Evolutionary conservation across 2,888 invertebrate species (phyloP).

Genomic region (Fissipunctia ypsillon): DNA sequence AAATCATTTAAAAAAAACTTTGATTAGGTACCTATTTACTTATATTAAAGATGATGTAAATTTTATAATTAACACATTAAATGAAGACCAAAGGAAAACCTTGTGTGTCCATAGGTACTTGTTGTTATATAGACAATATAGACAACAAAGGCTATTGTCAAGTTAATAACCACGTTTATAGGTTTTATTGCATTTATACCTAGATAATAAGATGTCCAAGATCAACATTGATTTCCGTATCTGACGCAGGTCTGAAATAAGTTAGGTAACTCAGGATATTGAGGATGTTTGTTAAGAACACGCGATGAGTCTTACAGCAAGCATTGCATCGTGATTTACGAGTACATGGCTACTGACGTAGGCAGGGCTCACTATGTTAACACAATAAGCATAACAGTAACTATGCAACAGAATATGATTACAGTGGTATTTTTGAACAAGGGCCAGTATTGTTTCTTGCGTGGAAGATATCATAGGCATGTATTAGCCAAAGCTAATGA

Average conservation of each 20-base stretch:
- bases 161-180: constrained; percentile 46
- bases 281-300: constrained; percentile 30
- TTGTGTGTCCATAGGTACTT: constrained; percentile 34
- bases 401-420: neutral
- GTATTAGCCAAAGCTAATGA: neutral
- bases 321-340: constrained; percentile 2
- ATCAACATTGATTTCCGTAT: too few relatives aligned
- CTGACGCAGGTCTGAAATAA: constrained; percentile 30
- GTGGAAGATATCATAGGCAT: neutral
- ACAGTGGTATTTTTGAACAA: constrained; percentile 35
- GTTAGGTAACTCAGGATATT: constrained; percentile 26
- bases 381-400: constrained; percentile 5
- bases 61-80: constrained; percentile 39
- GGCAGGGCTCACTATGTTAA: neutral
- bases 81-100: constrained; percentile 40
- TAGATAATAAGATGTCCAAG: constrained; percentile 40
- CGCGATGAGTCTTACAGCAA: constrained; percentile 17
- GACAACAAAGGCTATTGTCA: constrained; percentile 47
- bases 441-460: constrained; percentile 35
- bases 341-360: neutral
- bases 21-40: constrained; percentile 12
- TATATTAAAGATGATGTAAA: constrained; percentile 12
- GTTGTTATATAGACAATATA: constrained; percentile 34
- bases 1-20: neutral
- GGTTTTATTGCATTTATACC: constrained; percentile 29